These are phyloP conservation scores for Lysiphlebus fabarum DNA, from an alignment of 1,140 invertebrate genomes.

Conservation along the genomic window DNA sequence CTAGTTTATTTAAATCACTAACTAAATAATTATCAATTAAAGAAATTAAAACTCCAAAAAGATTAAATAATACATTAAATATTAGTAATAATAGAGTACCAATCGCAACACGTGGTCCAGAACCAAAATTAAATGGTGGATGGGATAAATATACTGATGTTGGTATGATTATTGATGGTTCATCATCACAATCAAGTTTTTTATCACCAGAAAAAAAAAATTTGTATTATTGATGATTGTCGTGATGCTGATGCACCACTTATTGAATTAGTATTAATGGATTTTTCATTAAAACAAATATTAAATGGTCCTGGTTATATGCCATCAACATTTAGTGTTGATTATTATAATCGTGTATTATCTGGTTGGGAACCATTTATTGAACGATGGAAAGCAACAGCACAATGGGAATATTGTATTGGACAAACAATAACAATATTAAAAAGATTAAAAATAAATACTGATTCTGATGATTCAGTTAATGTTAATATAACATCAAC, in stretches of 20 bases:
- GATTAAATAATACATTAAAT: no score
- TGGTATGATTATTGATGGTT: no score
- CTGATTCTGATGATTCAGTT: constrained; percentile 69
- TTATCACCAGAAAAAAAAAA: no score
- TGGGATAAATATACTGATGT: no score
- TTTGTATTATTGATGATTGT: constrained; percentile 97
- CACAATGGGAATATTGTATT: constrained; percentile 44
- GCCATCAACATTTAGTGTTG: constrained; percentile 61
- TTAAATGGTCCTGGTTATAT: constrained; percentile 45
- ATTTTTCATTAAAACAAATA: constrained; percentile 64
- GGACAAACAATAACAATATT: constrained; percentile 36
- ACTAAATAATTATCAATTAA: no score
- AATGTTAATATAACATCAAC: constrained; percentile 87
- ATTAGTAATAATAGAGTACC: no score
- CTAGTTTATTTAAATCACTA: no score
- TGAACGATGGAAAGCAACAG: constrained; percentile 74
- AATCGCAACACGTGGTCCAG: no score
- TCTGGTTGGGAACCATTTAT: constrained; percentile 97
- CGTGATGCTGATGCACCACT: constrained; percentile 93
- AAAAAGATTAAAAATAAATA: constrained; percentile 60
- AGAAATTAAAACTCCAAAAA: no score
- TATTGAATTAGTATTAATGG: constrained; percentile 75
- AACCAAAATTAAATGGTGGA: no score
- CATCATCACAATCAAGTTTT: no score
- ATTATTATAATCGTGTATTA: constrained; percentile 92